Percentiles rank a stretch among this genome's conserved stretches.
Evolutionary conservation across 2,797 vertebrate genomes (phyloP).

Genomic region (Sandelia bainsii): DNA sequence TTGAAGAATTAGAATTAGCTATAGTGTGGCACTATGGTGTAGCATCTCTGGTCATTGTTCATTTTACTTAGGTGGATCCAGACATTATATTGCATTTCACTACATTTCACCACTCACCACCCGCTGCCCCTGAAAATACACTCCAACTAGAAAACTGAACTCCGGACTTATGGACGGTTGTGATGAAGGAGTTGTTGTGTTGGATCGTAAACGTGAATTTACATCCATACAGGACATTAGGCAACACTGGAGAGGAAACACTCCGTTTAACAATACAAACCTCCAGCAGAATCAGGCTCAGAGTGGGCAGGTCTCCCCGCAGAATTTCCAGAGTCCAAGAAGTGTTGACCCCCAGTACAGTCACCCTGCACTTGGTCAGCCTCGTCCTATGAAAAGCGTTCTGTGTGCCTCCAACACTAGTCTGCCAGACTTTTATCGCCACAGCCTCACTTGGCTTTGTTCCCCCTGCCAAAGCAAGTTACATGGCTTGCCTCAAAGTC

Average conservation of each 20-base stretch:
- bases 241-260: no score
- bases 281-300: no score
- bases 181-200: no score
- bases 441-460: conserved; percentile 65
- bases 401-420: conserved; percentile 56
- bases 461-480: conserved; percentile 72
- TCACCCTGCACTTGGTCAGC: conserved; percentile 59
- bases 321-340: conserved; percentile 54
- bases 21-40: not conserved
- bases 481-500: conserved; percentile 67
- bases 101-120: not conserved
- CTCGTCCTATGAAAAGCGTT: conserved; percentile 58
- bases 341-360: conserved; percentile 43
- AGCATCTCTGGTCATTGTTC: not conserved
- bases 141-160: conserved; percentile 8
- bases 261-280: no score
- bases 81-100: not conserved
- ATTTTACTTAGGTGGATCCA: conserved; percentile 2
- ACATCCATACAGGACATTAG: conserved; percentile 8
- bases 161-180: conserved; percentile 1
- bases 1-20: conserved; percentile 17
- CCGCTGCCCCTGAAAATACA: not conserved
- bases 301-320: conserved; percentile 15
- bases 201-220: conserved; percentile 10
- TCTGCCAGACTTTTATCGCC: conserved; percentile 71